Conservation (phyloP, 1,140 invertebrate species). For the Lasioglossum albipes region DNA sequence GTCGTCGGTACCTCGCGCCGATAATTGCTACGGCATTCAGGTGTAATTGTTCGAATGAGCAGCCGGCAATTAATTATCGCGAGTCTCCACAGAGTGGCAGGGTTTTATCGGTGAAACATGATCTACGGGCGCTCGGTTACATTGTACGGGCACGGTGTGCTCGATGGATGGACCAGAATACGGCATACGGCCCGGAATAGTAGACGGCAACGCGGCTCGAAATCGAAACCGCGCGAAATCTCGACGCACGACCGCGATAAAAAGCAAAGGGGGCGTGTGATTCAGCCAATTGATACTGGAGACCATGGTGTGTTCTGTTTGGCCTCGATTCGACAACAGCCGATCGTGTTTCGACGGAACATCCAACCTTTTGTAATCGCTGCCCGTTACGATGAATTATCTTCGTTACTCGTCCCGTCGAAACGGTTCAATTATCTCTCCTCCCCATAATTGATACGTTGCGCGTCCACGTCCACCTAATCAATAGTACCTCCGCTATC, state of each 20-base stretch:
- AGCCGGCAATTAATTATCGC: slow-evolving; percentile 44
- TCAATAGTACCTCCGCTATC: too few relatives aligned
- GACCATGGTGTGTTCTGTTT: background rate
- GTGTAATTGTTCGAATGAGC: slow-evolving; percentile 59
- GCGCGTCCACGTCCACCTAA: too few relatives aligned
- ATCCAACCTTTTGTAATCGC: background rate
- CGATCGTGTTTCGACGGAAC: slow-evolving; percentile 1
- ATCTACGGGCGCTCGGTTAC: slow-evolving; percentile 30
- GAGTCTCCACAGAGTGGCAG: slow-evolving; percentile 12
- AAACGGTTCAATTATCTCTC: too few relatives aligned
- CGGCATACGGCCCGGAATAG: background rate
- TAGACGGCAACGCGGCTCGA: background rate
- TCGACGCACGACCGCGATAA: background rate
- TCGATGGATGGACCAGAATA: background rate
- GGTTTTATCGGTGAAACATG: slow-evolving; percentile 35
- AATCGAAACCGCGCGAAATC: slow-evolving; percentile 31
- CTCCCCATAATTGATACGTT: too few relatives aligned
- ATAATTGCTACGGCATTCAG: slow-evolving; percentile 60
- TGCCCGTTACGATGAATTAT: background rate
- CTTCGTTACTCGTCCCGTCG: slow-evolving; percentile 2
- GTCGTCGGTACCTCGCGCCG: slow-evolving; percentile 6
- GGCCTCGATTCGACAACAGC: background rate
- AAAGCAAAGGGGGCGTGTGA: slow-evolving; percentile 13
- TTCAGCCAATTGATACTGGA: slow-evolving; percentile 15
- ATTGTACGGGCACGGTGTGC: background rate